A percentile compares a stretch with the other conserved stretches of the same genome.
phyloP scores from a whole-genome alignment of 2,888 invertebrate genomes.

The Liodrosophila aerea region DNA sequence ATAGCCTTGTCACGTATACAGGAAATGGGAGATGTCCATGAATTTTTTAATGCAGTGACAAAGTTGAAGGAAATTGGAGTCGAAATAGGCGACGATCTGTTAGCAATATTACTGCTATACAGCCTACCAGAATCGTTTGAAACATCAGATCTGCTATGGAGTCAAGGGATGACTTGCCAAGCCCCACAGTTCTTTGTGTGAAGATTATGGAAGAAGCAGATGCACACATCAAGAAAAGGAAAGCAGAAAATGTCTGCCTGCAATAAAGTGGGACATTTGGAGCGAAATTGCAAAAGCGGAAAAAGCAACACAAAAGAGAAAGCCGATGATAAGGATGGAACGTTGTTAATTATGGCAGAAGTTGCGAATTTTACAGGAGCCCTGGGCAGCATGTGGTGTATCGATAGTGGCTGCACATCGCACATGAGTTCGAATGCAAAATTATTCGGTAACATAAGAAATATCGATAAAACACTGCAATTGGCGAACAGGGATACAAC shows the following conservation, averaged over 20 bases:
- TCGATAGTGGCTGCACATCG: slow-evolving; percentile 12
- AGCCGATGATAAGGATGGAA: neutral
- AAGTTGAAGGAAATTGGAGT: slow-evolving; percentile 8
- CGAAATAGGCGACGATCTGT: slow-evolving; percentile 11
- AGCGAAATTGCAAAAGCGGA: slow-evolving; percentile 1
- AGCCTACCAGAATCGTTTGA: slow-evolving; percentile 2
- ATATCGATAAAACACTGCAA: slow-evolving; percentile 1
- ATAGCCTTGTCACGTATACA: slow-evolving; percentile 7
- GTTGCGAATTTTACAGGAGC: neutral
- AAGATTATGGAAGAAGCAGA: slow-evolving; percentile 4
- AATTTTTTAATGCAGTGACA: slow-evolving; percentile 21
- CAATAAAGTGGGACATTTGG: slow-evolving; percentile 7
- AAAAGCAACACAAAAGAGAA: slow-evolving; percentile 1
- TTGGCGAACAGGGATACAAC: too few relatives aligned
- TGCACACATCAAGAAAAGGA: neutral
- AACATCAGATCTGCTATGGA: neutral
- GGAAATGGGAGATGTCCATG: slow-evolving; percentile 8
- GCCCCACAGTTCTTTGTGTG: neutral
- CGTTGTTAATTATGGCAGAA: too few relatives aligned
- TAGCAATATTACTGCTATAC: neutral
- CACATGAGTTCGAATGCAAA: slow-evolving; percentile 10
- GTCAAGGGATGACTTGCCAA: slow-evolving; percentile 1
- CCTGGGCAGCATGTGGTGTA: slow-evolving; percentile 2
- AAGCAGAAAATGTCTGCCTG: slow-evolving; percentile 7
- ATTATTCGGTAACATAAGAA: neutral